Evolutionary conservation across 2,113 vertebrate species (phyloP), one percentile per base, ranked within the genome.

Genomic region (Pangasianodon gigas): DNA sequence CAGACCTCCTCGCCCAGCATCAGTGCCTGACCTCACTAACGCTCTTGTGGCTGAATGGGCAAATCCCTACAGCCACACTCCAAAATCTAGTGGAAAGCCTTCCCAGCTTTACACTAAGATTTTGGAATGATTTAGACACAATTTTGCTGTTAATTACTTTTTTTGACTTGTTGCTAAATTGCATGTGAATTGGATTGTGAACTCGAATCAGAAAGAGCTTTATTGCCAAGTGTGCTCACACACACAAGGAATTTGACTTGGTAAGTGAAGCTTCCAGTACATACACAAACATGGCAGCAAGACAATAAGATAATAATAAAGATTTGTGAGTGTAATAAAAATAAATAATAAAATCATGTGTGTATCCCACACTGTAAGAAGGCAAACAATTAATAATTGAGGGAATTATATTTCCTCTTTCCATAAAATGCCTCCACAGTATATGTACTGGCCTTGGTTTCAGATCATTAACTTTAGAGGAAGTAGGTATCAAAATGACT

Each of bases 401-500:
- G 16, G 32, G n/a, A 32, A 6, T 6, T 19, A 74, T 21, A 75
- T 44, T 75, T 75, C 71, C 71, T 75, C 71, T 44, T 75, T 75
- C 37, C 37, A 21, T 11, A 48, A 5, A 14, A 32, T 11, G 21
- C 4, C 1, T 46, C 21, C 74, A 46, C 3, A 4, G 80, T 82
- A 54, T n/a, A 32, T 51, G 79, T 32, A 82, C 48, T 54, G 16
- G 29, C 6, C n/a, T 82, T 32, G 29, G 29, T 81, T 88, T 88
- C 77, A 52, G 26, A 81, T 88, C 86, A 80, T 62, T 46, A 81
- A 41, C 51, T 82, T 21, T 26, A 52, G 60, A 88, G 77, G 60
- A 88, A 82, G 44, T 82, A 54, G 44, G 29, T 51, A 32, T 81
- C 26, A 79, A 67, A 81, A 29, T 56, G 19, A 67, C 29, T 41